Conservation (phyloP, 2,797 vertebrate genomes). For the Cossypha caffra region DNA sequence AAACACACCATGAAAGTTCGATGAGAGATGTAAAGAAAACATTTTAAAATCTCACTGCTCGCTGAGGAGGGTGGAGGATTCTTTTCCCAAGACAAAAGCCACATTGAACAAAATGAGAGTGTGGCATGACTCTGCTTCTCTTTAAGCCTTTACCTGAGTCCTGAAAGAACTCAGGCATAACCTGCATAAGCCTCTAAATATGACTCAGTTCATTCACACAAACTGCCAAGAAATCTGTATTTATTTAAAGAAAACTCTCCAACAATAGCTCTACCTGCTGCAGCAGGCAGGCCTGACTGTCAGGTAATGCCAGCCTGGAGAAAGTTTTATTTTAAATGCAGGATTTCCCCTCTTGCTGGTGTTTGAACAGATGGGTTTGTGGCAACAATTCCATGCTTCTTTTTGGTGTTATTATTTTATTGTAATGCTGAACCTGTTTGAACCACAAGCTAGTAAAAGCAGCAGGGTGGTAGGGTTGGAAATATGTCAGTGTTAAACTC, state of each 20-base stretch:
- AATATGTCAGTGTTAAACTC: background rate
- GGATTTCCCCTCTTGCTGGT: conserved; percentile 51
- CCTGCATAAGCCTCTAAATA: background rate
- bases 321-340: conserved; percentile 38
- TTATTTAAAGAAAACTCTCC: conserved; percentile 62
- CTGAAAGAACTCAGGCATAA: conserved; percentile 33
- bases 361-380: conserved; percentile 72
- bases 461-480: background rate
- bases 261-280: conserved; percentile 67
- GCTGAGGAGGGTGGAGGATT: conserved; percentile 57
- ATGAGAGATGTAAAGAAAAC: conserved; percentile 65
- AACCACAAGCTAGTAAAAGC: background rate
- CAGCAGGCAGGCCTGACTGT: conserved; percentile 51
- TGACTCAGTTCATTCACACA: conserved; percentile 24
- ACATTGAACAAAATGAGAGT: background rate
- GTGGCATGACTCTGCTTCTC: background rate
- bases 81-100: conserved; percentile 60
- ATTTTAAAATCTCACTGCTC: conserved; percentile 42
- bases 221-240: conserved; percentile 15
- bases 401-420: background rate
- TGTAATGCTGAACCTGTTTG: background rate
- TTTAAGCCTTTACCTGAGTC: background rate
- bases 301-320: background rate
- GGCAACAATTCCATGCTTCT: too few species aligned
- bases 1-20: background rate